Base-by-base conservation (phyloP, 2,888 invertebrate species). In the Torymus auratus region DNA sequence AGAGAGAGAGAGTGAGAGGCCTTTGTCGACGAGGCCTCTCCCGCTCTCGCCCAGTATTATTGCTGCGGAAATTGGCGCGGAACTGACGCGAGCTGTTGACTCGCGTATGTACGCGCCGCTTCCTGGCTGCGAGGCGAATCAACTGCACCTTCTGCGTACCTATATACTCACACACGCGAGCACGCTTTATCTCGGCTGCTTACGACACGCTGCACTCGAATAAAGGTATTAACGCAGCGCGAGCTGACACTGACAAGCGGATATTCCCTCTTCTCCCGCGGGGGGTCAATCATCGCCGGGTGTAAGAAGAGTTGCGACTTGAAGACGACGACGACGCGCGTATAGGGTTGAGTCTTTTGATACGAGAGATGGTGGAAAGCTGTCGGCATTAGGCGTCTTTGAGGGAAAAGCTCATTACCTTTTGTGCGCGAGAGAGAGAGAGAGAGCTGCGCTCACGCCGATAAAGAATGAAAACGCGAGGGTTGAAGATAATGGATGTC, bases 41-140 rank as follows among this genome's bases (percentile, higher is more conserved):
- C 1, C 12, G 11, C 64, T 28, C n/a, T 2, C 64, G 64, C 64
- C n/a, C 20, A 11, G 17, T 28, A 52, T 70, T 70, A 70, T 70
- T 70, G 70, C 70, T 70, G 20, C 70, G 70, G 70, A 70, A 60
- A 70, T 70, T 70, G 70, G 50, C 60, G 50, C 60, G 50, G 50
- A 50, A 56, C 28, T 60, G 69, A 69, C 58, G 28, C 58, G 7
- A 5, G 58, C 50, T 60, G 60, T 50, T 70, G 70, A 28, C 50
- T 60, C 14, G n/a, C 15, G 10, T 28, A 28, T 28, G 3, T 28
- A 28, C 28, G 28, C 28, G 28, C 28, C 28, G 28, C 28, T 28
- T 28, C 28, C 28, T 28, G 28, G 28, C 28, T 28, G 28, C 28
- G 28, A 28, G 28, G 28, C 28, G 28, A 3, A 28, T 28, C 28